Evolutionary conservation across 2,113 vertebrate species (phyloP).

Genomic region (Sorex fumeus): DNA sequence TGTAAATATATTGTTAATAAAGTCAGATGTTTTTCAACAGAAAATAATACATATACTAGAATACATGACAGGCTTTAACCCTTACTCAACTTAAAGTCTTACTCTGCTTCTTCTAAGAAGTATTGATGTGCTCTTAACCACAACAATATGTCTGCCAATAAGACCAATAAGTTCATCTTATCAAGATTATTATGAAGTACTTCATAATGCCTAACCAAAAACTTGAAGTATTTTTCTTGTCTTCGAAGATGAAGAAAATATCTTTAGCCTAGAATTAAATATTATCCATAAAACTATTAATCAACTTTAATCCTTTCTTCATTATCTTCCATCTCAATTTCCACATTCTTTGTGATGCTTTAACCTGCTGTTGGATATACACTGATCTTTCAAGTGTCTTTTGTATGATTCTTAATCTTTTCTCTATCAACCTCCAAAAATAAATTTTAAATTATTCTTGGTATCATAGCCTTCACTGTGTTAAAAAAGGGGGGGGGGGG

Average conservation of each 20-base stretch:
- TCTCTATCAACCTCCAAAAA: background rate
- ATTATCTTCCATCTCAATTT: background rate
- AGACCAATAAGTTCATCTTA: too few relatives aligned
- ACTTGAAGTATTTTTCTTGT: too few relatives aligned
- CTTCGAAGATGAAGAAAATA: background rate
- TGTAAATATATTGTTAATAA: conserved; percentile 1
- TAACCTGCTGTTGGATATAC: background rate
- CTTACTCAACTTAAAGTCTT: background rate
- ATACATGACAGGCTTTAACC: background rate
- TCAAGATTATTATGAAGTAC: too few relatives aligned
- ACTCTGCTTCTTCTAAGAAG: background rate
- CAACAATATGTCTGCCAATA: too few relatives aligned
- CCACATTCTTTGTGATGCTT: background rate
- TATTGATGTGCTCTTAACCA: background rate
- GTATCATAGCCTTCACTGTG: background rate
- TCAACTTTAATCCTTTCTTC: background rate
- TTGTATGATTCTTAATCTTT: background rate
- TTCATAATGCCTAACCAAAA: too few relatives aligned
- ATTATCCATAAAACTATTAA: too few relatives aligned
- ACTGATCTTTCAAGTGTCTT: background rate
- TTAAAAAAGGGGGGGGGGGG: too few relatives aligned
- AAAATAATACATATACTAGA: background rate
- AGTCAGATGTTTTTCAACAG: background rate
- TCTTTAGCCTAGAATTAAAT: background rate
- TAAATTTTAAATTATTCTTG: background rate